These are phyloP conservation scores for Euspilapteryx auroguttella DNA, from an alignment of 2,888 invertebrate genomes.

Conservation along the genomic window DNA sequence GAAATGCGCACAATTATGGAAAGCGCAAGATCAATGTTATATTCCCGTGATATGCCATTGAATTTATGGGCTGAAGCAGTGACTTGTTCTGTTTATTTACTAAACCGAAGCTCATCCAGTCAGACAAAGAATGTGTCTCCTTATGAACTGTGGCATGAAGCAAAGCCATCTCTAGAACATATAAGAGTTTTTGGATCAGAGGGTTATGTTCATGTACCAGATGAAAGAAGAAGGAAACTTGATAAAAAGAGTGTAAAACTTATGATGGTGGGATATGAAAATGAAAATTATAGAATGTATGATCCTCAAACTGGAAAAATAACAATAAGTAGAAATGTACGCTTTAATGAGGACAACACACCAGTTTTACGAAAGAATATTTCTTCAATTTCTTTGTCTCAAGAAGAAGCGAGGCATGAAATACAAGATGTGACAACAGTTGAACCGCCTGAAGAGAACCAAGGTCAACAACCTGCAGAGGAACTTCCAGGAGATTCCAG, in stretches of 20 bases:
- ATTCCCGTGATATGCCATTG: slow-evolving; percentile 7
- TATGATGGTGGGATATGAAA: slow-evolving; percentile 2
- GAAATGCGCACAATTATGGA: slow-evolving; percentile 10
- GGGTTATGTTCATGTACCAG: slow-evolving; percentile 9
- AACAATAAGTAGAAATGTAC: neutral
- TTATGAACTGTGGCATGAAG: slow-evolving; percentile 12
- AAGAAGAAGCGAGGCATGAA: neutral
- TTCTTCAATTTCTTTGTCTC: neutral
- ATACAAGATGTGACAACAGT: neutral
- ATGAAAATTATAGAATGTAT: slow-evolving; percentile 3
- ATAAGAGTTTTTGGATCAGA: slow-evolving; percentile 10
- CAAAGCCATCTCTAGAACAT: slow-evolving; percentile 8
- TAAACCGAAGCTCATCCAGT: slow-evolving; percentile 9
- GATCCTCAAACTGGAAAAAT: neutral
- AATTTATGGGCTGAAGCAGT: slow-evolving; percentile 11
- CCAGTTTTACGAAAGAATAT: neutral
- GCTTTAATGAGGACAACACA: neutral
- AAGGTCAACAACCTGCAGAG: neutral
- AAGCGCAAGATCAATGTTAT: slow-evolving; percentile 8
- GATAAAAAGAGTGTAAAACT: slow-evolving; percentile 3
- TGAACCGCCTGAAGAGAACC: neutral
- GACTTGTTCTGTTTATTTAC: slow-evolving; percentile 9
- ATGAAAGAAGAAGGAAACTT: slow-evolving; percentile 7
- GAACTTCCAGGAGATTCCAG: neutral
- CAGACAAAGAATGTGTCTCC: slow-evolving; percentile 10